Evolutionary conservation across 2,888 invertebrate genomes (phyloP).

Genomic region (Brachyptera risi): DNA sequence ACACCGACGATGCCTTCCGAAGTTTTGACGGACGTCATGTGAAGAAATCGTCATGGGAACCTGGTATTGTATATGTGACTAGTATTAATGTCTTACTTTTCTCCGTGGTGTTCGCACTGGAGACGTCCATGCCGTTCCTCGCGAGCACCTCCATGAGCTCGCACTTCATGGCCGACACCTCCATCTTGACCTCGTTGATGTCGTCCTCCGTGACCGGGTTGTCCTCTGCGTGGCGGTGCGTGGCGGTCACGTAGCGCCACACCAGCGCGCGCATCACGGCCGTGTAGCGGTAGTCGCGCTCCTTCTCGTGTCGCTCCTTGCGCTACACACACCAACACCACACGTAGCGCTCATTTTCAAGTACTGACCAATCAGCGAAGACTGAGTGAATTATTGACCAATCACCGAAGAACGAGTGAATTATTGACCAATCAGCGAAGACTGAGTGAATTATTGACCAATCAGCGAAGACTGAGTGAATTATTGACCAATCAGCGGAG

Average conservation of each 20-base stretch:
- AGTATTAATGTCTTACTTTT: constrained; percentile 65
- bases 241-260: constrained; percentile 87
- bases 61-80: too few relatives aligned
- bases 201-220: constrained; percentile 90
- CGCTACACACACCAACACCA: constrained; percentile 42
- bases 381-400: too few relatives aligned
- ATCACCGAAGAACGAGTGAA: too few relatives aligned
- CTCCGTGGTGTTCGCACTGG: constrained; percentile 67
- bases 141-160: constrained; percentile 86
- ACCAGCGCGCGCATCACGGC: constrained; percentile 86
- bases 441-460: too few relatives aligned
- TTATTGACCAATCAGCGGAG: too few relatives aligned
- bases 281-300: constrained; percentile 65
- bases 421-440: too few relatives aligned
- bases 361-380: too few relatives aligned
- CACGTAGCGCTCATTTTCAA: too few relatives aligned
- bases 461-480: too few relatives aligned
- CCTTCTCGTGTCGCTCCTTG: constrained; percentile 59
- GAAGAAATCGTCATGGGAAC: too few relatives aligned
- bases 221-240: constrained; percentile 78
- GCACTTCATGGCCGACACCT: constrained; percentile 86
- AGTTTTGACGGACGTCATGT: too few relatives aligned
- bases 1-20: too few relatives aligned
- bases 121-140: constrained; percentile 82
- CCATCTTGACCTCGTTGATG: constrained; percentile 90